Evolutionary conservation across 2,113 vertebrate genomes (phyloP).

Genomic region (Clarias macrocephalus): DNA sequence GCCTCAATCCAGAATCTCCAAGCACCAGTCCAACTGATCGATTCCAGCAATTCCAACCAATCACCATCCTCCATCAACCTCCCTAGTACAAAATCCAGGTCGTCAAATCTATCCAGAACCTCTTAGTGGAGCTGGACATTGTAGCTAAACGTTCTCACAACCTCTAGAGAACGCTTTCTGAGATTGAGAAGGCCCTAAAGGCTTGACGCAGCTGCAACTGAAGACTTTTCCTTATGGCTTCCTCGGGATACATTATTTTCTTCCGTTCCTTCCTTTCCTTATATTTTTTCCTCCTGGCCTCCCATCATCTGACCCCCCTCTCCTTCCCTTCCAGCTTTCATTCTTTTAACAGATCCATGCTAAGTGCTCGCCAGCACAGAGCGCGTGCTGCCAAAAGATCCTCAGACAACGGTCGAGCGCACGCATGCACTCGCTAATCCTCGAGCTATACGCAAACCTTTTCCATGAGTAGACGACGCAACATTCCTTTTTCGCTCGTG

Average conservation of each 20-base stretch:
- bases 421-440: slow-evolving; percentile 21
- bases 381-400: slow-evolving; percentile 25
- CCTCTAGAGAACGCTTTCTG: slow-evolving; percentile 59
- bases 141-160: slow-evolving; percentile 55
- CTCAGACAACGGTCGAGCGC: slow-evolving; percentile 4
- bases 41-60: slow-evolving; percentile 1
- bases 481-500: background rate
- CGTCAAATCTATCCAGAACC: background rate
- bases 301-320: background rate
- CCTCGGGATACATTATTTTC: slow-evolving; percentile 52
- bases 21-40: background rate
- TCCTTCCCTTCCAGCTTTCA: slow-evolving; percentile 9
- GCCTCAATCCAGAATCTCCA: background rate
- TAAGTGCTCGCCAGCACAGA: slow-evolving; percentile 49
- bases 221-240: slow-evolving; percentile 64
- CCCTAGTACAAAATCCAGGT: background rate
- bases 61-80: background rate
- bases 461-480: background rate
- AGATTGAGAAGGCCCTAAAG: slow-evolving; percentile 52
- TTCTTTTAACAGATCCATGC: slow-evolving; percentile 60
- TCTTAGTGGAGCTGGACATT: background rate
- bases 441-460: background rate
- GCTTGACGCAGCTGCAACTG: slow-evolving; percentile 60
- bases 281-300: background rate
- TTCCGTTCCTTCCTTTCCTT: slow-evolving; percentile 23